Evolutionary conservation across 2,888 invertebrate genomes (phyloP).

Genomic region (Poecilobothrus nobilitatus): DNA sequence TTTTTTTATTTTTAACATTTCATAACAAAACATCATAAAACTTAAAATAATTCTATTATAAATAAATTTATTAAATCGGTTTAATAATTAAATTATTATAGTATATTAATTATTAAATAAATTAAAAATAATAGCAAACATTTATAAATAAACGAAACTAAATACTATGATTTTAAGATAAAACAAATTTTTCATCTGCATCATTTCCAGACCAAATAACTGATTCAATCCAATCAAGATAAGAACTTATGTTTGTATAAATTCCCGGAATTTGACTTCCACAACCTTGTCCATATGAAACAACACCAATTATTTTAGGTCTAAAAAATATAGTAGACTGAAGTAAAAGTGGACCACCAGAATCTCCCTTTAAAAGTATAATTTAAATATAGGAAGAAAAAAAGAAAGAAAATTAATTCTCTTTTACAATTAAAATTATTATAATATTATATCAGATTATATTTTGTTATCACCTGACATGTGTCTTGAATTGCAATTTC

Average conservation of each 20-base stretch:
- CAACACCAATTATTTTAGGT: constrained; percentile 11
- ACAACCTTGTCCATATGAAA: constrained; percentile 15
- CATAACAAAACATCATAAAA: too few species aligned
- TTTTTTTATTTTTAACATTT: too few species aligned
- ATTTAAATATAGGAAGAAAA: background rate
- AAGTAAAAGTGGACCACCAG: constrained; percentile 8
- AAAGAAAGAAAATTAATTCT: too few species aligned
- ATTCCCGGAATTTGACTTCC: constrained; percentile 9
- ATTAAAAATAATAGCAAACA: background rate
- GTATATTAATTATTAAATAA: too few species aligned
- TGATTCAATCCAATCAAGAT: constrained; percentile 14
- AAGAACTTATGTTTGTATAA: constrained; percentile 11
- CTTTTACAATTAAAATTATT: too few species aligned
- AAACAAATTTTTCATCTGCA: background rate
- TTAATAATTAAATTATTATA: too few species aligned
- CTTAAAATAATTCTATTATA: too few species aligned
- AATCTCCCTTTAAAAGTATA: background rate
- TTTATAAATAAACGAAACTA: background rate
- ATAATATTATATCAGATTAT: background rate
- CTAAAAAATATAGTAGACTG: background rate
- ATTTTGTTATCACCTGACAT: constrained; percentile 12
- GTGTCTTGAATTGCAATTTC: constrained; percentile 14
- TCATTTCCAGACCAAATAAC: constrained; percentile 8
- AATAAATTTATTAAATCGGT: too few species aligned
- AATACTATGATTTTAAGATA: background rate